These are phyloP conservation scores for Desmophyllum pertusum DNA, from an alignment of 92 coral and sea anemone genomes.

Conservation along the genomic window DNA sequence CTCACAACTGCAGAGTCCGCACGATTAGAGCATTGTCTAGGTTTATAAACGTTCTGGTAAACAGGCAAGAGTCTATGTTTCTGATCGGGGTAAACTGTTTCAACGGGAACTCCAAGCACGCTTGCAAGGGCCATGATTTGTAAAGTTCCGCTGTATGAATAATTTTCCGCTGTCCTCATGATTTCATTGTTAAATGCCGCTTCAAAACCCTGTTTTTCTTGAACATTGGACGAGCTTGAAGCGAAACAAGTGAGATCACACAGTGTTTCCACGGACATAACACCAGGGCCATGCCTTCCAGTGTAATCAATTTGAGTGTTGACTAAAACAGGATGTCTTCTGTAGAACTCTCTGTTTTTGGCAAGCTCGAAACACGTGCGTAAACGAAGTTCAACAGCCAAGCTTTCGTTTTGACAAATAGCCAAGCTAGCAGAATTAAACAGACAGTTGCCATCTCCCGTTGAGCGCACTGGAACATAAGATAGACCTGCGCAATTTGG, in stretches of 20 bases:
- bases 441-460: constrained; percentile 49
- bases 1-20: constrained; percentile 29
- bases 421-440: too few species aligned
- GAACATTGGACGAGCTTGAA: constrained; percentile 21
- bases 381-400: too few species aligned
- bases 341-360: too few species aligned
- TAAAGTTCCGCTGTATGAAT: constrained; percentile 45
- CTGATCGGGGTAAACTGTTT: constrained; percentile 60
- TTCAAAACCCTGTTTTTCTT: constrained; percentile 25
- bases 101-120: constrained; percentile 43
- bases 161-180: constrained; percentile 36
- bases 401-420: too few species aligned
- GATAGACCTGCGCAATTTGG: background rate
- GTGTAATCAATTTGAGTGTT: too few species aligned
- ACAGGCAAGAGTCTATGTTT: constrained; percentile 47
- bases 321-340: too few species aligned
- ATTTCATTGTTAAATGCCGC: constrained; percentile 53
- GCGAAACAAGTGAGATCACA: too few species aligned
- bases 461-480: constrained; percentile 17
- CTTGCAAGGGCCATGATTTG: constrained; percentile 66
- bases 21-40: constrained; percentile 35
- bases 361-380: too few species aligned
- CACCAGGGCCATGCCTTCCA: too few species aligned
- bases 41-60: constrained; percentile 44
- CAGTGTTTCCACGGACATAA: too few species aligned